Evolutionary conservation across 2,888 invertebrate genomes (phyloP), one percentile per base, ranked within the genome.

Genomic region (Caradrina kadenii): DNA sequence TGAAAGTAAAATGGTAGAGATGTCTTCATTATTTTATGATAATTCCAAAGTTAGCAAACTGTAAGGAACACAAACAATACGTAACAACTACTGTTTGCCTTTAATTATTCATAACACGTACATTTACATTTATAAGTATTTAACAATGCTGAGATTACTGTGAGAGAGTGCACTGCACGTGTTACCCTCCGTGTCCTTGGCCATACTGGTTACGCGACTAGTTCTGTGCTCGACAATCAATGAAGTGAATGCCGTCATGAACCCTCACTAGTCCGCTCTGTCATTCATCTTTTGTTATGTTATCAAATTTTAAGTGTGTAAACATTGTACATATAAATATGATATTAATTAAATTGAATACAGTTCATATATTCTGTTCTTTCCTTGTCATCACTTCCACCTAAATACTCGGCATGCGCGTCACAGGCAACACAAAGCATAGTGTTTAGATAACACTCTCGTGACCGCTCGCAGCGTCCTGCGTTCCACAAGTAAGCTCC

Each of bases 111-210:
- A 39, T 21, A n/a, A 17, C 11, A 49, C 7, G 10, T 15, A 45
- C 17, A 55, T 55, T 45, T 15, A 49, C 19, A 22, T 19, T 42
- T 22, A 35, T 45, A 31, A 75, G 31, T 54, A 55, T 50, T 39
- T 39, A 50, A 31, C 17, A 49, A 22, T n/a, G n/a, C 7, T 56
- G 26, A 7, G 15, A 11, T 52, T 52, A 10, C 13, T 35, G 35
- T 26, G 11, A 17, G 45, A 26, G 13, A 75, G 42, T 59, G 76
- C 42, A 15, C 4, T n/a, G 6, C 15, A 67, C 22, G 1, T 42
- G 17, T 45, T 60, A 66, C 45, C 26, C 11, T 49, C 48, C n/a
- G n/a, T 39, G n/a, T 22, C 15, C 13, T 42, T 19, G 11, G 21
- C 6, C 15, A 13, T 5, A n/a, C 48, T 1, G n/a, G 21, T 17